These are phyloP conservation scores for Agriotes lineatus DNA, from an alignment of 2,888 invertebrate genomes.

Conservation along the genomic window DNA sequence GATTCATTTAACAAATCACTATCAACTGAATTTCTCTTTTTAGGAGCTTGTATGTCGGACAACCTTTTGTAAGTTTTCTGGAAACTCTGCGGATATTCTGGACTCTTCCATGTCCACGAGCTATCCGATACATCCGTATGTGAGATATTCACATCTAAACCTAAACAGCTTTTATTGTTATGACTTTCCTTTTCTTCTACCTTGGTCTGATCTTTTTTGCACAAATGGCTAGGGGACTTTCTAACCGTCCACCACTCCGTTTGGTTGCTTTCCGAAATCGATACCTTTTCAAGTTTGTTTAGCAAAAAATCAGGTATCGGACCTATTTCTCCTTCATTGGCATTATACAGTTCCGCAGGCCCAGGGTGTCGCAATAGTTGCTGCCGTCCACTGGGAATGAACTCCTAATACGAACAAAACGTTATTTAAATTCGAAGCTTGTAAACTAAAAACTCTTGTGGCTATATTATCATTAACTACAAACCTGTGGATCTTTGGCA, in stretches of 20 bases:
- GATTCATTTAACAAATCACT: conserved; percentile 15
- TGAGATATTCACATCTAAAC: conserved; percentile 36
- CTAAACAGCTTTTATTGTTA: conserved; percentile 41
- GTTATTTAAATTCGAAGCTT: background rate
- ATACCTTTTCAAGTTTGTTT: conserved; percentile 82
- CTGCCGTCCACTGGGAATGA: conserved; percentile 88
- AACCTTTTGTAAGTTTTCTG: conserved; percentile 55
- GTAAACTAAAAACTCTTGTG: conserved; percentile 9
- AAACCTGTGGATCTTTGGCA: conserved; percentile 91
- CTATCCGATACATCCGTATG: conserved; percentile 55
- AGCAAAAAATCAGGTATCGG: conserved; percentile 72
- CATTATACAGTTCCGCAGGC: conserved; percentile 65
- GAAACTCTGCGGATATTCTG: conserved; percentile 51
- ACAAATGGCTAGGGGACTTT: conserved; percentile 66
- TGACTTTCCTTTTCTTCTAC: conserved; percentile 11
- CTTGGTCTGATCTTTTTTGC: conserved; percentile 2
- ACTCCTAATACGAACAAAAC: conserved; percentile 74
- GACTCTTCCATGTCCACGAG: conserved; percentile 56
- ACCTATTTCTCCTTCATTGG: conserved; percentile 36
- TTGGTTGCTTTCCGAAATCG: conserved; percentile 73
- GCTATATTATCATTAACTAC: no score
- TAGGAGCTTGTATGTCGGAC: conserved; percentile 55
- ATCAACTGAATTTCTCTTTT: conserved; percentile 30
- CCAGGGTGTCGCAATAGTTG: conserved; percentile 83
- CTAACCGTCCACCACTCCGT: conserved; percentile 72